Conservation (phyloP, 2,113 vertebrate genomes). For the Forbesichthys papilliferus region DNA sequence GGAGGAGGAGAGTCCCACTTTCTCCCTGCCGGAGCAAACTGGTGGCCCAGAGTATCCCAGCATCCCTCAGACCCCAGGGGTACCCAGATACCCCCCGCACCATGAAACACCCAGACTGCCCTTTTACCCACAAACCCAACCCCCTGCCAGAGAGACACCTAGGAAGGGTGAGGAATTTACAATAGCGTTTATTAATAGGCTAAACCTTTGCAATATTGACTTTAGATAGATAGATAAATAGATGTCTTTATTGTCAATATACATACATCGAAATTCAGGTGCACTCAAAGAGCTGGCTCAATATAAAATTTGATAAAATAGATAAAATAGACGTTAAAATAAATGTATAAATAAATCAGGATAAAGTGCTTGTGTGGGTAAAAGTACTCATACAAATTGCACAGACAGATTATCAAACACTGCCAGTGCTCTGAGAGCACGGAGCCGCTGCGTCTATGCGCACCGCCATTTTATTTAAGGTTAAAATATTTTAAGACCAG, state of each 20-base stretch:
- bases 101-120: conserved; percentile 50
- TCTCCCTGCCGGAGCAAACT: conserved; percentile 43
- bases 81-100: conserved; percentile 32
- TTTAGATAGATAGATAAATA: not conserved
- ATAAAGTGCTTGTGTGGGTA: too few species aligned
- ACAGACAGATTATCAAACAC: too few species aligned
- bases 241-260: too few species aligned
- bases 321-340: too few species aligned
- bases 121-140: conserved; percentile 6
- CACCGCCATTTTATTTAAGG: not conserved
- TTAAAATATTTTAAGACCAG: conserved; percentile 23
- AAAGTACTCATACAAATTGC: too few species aligned
- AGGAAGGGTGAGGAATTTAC: conserved; percentile 52
- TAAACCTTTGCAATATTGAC: conserved; percentile 10
- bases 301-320: too few species aligned
- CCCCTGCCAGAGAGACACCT: conserved; percentile 39
- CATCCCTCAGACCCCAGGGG: conserved; percentile 48
- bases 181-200: not conserved
- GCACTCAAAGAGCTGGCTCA: too few species aligned
- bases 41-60: conserved; percentile 16
- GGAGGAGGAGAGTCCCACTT: conserved; percentile 63
- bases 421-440: too few species aligned
- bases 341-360: too few species aligned
- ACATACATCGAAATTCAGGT: too few species aligned
- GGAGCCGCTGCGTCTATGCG: too few species aligned